Evolutionary conservation across 2,888 invertebrate genomes (phyloP), one percentile per base, ranked within the genome.

Genomic region (Drosophila greeni): DNA sequence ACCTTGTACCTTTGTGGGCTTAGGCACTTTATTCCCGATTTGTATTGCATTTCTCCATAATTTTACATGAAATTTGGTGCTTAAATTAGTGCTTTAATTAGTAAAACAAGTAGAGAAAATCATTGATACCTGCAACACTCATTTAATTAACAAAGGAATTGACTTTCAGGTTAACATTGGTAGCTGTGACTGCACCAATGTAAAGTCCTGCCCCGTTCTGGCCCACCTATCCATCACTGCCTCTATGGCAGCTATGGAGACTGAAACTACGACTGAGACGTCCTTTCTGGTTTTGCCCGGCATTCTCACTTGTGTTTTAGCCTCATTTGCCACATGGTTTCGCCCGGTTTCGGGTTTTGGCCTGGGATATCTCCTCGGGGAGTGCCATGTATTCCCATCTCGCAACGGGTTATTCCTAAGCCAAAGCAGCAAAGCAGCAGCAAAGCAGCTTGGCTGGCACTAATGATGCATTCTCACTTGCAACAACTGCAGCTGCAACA

Each of bases 281-380:
- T 51, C 23, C 9, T 51, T 29, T 36, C 61, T 34, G 61, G 64
- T 11, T 18, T 34, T 42, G 62, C 40, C 54, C 61, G 72, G 64
- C 54, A n/a, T 70, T 75, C 45, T 31, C 67, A 70, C 75, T 79
- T 72, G 66, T 70, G 77, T 71, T 70, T 72, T 75, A 71, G 75
- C 74, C 82, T 72, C 72, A 81, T 75, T 79, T 79, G 74, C 78
- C 78, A 75, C 69, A 74, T 76, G 73, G 80, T 66, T 66, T 69
- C 76, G 45, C 5, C 8, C 18, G 45, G 45, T 18, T 18, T 18
- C 2, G 12, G 12, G 6, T 1, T 12, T 12, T 11, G 16, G 26
- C 6, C 16, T 26, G 5, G 42, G 16, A 7, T 12, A 42, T n/a
- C 23, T 24, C 53, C 55, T 14, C 11, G 26, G 55, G 36, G 53